Evolutionary conservation across 1,140 invertebrate species (phyloP).

Genomic region (Procambarus virginalis): DNA sequence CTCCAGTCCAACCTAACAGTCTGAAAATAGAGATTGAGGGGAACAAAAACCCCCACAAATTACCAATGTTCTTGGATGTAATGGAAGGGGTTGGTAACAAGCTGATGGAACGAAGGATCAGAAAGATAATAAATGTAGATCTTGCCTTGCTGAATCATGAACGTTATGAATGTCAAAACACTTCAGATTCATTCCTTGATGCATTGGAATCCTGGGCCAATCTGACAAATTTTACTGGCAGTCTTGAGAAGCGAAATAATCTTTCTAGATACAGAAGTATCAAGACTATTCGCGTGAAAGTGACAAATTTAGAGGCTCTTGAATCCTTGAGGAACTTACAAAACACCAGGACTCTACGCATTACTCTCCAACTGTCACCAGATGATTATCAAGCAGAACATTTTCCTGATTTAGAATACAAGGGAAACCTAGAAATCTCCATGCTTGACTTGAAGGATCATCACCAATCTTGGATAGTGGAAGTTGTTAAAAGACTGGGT

Average conservation of each 20-base stretch:
- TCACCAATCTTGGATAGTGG: neutral
- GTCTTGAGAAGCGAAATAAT: neutral
- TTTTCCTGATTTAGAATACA: neutral
- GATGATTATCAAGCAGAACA: neutral
- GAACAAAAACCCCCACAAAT: neutral
- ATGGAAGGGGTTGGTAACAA: neutral
- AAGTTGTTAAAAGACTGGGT: neutral
- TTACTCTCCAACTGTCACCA: neutral
- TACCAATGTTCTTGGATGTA: neutral
- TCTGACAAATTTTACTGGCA: neutral
- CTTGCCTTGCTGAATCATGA: neutral
- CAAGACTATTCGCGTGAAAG: neutral
- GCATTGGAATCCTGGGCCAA: neutral
- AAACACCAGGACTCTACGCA: neutral
- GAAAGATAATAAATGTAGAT: neutral
- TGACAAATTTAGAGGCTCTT: neutral
- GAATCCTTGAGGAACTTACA: neutral
- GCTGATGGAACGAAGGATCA: neutral
- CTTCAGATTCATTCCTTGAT: neutral
- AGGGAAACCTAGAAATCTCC: neutral
- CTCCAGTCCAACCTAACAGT: neutral
- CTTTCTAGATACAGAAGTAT: neutral
- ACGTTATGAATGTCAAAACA: neutral
- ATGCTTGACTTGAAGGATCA: neutral
- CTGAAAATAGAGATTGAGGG: neutral